phyloP scores from a whole-genome alignment of 2,888 invertebrate species.

The Ichneumon xanthorius region DNA sequence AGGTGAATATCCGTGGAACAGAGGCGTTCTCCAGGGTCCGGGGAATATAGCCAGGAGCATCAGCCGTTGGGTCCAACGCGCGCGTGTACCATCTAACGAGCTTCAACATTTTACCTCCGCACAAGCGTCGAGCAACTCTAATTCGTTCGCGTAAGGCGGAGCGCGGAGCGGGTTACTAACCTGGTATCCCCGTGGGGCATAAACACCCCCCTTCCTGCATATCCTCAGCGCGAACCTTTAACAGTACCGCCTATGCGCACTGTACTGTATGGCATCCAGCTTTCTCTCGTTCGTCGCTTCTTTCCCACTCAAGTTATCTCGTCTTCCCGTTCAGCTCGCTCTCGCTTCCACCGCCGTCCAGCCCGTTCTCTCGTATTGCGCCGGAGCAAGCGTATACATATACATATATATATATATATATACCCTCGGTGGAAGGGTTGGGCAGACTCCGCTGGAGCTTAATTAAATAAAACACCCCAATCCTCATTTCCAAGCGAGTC shows the following conservation, averaged over 20 bases:
- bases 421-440: constrained; percentile 73
- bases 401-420: neutral
- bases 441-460: constrained; percentile 76
- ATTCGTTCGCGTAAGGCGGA: constrained; percentile 74
- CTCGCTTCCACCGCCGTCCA: constrained; percentile 24
- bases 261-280: neutral
- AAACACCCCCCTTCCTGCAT: constrained; percentile 74
- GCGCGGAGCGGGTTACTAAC: constrained; percentile 68
- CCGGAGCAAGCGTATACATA: constrained; percentile 26
- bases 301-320: constrained; percentile 43
- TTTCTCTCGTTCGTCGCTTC: constrained; percentile 32
- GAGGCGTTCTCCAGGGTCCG: constrained; percentile 26
- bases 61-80: constrained; percentile 35
- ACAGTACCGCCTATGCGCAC: constrained; percentile 39
- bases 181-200: constrained; percentile 77
- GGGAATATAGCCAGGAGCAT: neutral
- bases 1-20: constrained; percentile 25
- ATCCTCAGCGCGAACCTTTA: constrained; percentile 54
- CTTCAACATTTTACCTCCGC: constrained; percentile 69
- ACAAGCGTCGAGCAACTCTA: constrained; percentile 67
- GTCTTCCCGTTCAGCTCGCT: constrained; percentile 22
- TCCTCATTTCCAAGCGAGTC: constrained; percentile 75
- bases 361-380: constrained; percentile 56
- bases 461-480: constrained; percentile 82
- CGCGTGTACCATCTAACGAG: constrained; percentile 68